Evolutionary conservation across 2,797 vertebrate species (phyloP).

Genomic region (Characodon lateralis): DNA sequence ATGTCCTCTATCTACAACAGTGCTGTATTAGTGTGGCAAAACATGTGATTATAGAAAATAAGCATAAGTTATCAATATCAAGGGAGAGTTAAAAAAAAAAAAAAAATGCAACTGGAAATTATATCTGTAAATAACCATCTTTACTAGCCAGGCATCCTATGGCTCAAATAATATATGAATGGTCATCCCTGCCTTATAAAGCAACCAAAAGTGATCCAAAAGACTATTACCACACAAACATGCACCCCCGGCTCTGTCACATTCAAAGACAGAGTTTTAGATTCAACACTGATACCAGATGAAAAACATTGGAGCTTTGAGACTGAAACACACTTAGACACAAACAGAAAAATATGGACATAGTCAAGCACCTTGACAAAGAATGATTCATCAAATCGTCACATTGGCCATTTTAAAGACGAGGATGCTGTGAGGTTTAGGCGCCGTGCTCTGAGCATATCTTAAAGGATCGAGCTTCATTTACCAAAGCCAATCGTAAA

Average conservation of each 20-base stretch:
- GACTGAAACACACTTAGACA: slow-evolving; percentile 75
- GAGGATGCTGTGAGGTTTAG: slow-evolving; percentile 62
- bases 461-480: slow-evolving; percentile 59
- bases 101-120: slow-evolving; percentile 78
- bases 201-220: slow-evolving; percentile 76
- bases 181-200: slow-evolving; percentile 76
- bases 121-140: slow-evolving; percentile 80
- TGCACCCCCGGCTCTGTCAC: slow-evolving; percentile 80
- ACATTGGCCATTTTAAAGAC: slow-evolving; percentile 71
- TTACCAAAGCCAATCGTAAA: slow-evolving; percentile 68
- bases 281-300: slow-evolving; percentile 81
- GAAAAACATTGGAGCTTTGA: slow-evolving; percentile 74
- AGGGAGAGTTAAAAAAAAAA: slow-evolving; percentile 60
- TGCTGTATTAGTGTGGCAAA: slow-evolving; percentile 81
- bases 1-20: slow-evolving; percentile 77
- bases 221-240: slow-evolving; percentile 77
- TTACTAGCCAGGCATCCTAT: slow-evolving; percentile 79
- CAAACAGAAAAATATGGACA: slow-evolving; percentile 73
- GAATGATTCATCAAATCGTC: slow-evolving; percentile 83
- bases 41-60: slow-evolving; percentile 82
- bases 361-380: slow-evolving; percentile 78
- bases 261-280: slow-evolving; percentile 78
- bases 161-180: slow-evolving; percentile 79
- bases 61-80: slow-evolving; percentile 77
- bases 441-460: slow-evolving; percentile 52